Conservation (phyloP, 2,113 vertebrate species). For the Apistogramma diplotaenia region DNA sequence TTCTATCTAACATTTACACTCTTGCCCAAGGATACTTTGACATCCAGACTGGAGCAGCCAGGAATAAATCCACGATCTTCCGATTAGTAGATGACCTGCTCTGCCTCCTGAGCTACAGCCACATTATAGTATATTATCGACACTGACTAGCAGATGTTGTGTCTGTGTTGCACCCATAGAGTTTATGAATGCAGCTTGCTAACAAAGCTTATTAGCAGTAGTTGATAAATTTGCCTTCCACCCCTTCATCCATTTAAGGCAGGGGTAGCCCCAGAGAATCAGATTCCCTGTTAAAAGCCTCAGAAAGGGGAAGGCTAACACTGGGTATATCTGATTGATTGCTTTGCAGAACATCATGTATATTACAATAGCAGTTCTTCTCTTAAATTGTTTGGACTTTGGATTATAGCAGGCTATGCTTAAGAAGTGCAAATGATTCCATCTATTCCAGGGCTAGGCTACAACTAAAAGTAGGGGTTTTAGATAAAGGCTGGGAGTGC, state of each 20-base stretch:
- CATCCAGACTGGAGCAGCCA: too few species aligned
- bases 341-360: background rate
- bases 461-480: slow-evolving; percentile 27
- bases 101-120: too few species aligned
- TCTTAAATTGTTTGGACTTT: background rate
- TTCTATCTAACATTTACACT: too few species aligned
- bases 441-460: slow-evolving; percentile 14
- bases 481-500: slow-evolving; percentile 43
- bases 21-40: too few species aligned
- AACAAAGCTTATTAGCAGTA: background rate
- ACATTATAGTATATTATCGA: background rate
- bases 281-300: background rate
- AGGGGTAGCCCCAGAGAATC: background rate
- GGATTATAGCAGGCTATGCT: background rate
- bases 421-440: slow-evolving; percentile 34
- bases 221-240: background rate
- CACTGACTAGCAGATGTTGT: fast-evolving
- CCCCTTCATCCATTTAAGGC: background rate
- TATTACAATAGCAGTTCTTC: background rate
- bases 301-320: too few species aligned
- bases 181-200: background rate
- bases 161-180: background rate
- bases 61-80: too few species aligned
- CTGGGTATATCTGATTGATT: background rate
- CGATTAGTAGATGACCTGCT: too few species aligned